Evolutionary conservation across 2,797 vertebrate genomes (phyloP).

Genomic region (Glyptemys insculpta): DNA sequence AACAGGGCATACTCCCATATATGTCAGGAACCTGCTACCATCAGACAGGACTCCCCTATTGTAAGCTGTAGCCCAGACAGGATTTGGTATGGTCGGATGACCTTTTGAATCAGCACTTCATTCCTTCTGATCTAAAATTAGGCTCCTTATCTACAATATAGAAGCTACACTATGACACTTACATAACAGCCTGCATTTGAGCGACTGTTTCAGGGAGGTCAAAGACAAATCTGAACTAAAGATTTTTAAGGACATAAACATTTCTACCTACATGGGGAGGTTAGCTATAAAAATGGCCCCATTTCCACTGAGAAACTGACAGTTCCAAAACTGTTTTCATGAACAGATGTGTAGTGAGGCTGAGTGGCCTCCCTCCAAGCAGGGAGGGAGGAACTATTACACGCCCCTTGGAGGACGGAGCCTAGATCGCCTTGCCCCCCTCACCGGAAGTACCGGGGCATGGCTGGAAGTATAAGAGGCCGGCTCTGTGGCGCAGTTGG

Average conservation of each 20-base stretch:
- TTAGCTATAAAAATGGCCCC: rapidly evolving
- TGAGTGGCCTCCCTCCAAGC: too few species aligned
- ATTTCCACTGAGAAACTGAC: rapidly evolving
- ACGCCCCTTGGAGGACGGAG: too few species aligned
- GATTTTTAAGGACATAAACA: background rate
- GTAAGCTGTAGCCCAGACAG: background rate
- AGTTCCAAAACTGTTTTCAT: background rate
- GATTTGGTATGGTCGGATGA: slow-evolving; percentile 2
- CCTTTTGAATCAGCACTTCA: slow-evolving; percentile 35
- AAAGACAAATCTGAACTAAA: background rate
- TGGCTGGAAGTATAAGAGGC: too few species aligned
- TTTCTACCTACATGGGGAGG: rapidly evolving
- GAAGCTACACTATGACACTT: background rate
- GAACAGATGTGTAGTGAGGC: background rate
- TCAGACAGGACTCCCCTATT: background rate
- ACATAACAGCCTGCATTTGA: rapidly evolving
- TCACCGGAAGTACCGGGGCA: too few species aligned
- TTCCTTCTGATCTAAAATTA: slow-evolving; percentile 62
- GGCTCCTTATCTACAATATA: background rate
- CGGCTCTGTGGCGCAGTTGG: too few species aligned
- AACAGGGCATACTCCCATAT: too few species aligned
- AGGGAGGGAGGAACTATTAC: too few species aligned
- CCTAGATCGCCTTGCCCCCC: too few species aligned
- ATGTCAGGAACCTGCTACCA: background rate
- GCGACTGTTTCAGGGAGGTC: background rate